Evolutionary conservation across 2,797 vertebrate genomes (phyloP), one percentile per base, ranked within the genome.

Genomic region (Amblyopsis hoosieri): DNA sequence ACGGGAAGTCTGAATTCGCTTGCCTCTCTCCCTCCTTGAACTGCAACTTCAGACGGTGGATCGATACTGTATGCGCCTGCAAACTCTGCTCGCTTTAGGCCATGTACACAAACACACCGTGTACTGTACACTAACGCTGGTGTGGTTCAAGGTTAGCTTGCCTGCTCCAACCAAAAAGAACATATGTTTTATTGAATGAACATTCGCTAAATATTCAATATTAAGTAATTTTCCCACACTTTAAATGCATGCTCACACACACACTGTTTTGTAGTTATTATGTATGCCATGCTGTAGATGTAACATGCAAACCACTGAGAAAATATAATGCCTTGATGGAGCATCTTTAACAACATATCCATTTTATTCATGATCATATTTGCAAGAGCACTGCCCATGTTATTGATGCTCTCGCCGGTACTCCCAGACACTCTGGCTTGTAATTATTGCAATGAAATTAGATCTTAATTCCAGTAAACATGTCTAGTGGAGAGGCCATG

Each of bases 1-100:
- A 71, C 73, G 81, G 91, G 89, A 85, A 89, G 85, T 84, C 82
- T 60, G 82, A 83, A 78, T 87, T 85, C 87, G 89, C 76, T 23
- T 82, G 74, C 83, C 83, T 76, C 54, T 33, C 75, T 83, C 74
- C 80, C 71, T 83, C 85, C 85, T 90, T 90, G 88, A 91, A 88
- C 87, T 90, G 82, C 78, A 86, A 37, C 84, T 86, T 85, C 76
- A 86, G 85, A 91, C 77, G 75, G 71, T 60, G 46, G 88, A 91
- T 93, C 89, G 81, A 91, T 93, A 91, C 55, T 52, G 60, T 76
- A 74, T 78, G 77, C 71, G 67, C 47, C 37, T 76, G 81, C 77
- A 51, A 80, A 65, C 62, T 52, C 80, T 73, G 73, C 81, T 78
- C 85, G 87, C 80, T 87, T 76, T 83, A 75, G 80, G 82, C 77